These are phyloP conservation scores for Athalia circularis DNA, from an alignment of 2,888 invertebrate species.

Conservation along the genomic window DNA sequence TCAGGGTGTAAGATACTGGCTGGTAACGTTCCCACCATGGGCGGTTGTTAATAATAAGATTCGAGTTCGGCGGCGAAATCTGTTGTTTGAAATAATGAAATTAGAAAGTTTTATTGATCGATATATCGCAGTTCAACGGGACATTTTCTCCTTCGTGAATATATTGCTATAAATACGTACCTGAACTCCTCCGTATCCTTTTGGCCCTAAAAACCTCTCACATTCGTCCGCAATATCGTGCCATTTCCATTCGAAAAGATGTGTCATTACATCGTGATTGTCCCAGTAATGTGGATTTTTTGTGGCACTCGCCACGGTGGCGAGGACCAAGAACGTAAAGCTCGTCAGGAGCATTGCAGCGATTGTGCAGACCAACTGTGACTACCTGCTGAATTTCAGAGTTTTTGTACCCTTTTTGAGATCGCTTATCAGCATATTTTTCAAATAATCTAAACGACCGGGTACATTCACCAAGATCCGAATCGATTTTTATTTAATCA, in stretches of 20 bases:
- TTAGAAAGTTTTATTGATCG: not conserved
- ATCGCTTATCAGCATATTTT: not conserved
- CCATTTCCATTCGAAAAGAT: slow-evolving; percentile 86
- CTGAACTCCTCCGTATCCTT: slow-evolving; percentile 76
- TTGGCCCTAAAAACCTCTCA: slow-evolving; percentile 81
- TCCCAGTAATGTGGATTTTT: slow-evolving; percentile 72
- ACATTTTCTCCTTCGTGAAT: not conserved
- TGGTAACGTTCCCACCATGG: slow-evolving; percentile 81
- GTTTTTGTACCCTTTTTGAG: not conserved
- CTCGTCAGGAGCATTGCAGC: not conserved
- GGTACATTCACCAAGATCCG: too few species aligned
- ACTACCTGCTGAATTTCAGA: not conserved
- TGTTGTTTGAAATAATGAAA: slow-evolving; percentile 55
- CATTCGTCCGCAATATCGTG: slow-evolving; percentile 83
- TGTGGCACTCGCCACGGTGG: slow-evolving; percentile 59
- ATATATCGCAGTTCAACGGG: not conserved
- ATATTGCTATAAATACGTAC: not conserved
- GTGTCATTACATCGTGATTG: slow-evolving; percentile 77
- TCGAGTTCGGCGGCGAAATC: slow-evolving; percentile 79
- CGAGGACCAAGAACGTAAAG: slow-evolving; percentile 9
- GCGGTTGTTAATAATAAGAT: slow-evolving; percentile 69
- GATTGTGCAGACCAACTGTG: not conserved
- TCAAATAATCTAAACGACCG: too few species aligned
- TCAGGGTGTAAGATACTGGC: slow-evolving; percentile 86
- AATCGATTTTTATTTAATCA: too few species aligned